Percentiles rank a stretch among this genome's conserved stretches.
These are phyloP conservation scores for Oryzias curvinotus DNA, from an alignment of 2,113 vertebrate genomes.

Conservation along the genomic window DNA sequence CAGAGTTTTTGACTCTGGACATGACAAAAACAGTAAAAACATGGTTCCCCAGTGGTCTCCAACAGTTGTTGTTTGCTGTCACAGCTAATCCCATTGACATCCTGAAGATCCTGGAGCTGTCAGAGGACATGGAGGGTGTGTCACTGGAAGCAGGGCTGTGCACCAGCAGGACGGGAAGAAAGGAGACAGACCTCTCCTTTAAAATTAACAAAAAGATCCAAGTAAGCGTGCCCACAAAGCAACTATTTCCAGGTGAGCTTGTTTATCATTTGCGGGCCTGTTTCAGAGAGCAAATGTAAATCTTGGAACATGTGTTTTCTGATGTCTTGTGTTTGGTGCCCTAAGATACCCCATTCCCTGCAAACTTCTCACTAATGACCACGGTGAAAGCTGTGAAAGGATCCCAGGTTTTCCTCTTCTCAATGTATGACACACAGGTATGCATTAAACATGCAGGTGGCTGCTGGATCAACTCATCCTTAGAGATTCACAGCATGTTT, in stretches of 20 bases:
- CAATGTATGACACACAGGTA: conserved; percentile 86
- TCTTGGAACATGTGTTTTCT: background rate
- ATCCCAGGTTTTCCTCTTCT: conserved; percentile 93
- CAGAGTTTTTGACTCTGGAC: too few species aligned
- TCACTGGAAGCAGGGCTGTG: conserved; percentile 84
- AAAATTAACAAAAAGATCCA: conserved; percentile 80
- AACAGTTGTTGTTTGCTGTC: conserved; percentile 1
- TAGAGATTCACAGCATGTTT: too few species aligned
- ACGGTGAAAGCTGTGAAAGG: conserved; percentile 90
- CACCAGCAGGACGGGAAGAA: conserved; percentile 69
- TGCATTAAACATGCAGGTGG: background rate
- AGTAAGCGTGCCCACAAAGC: conserved; percentile 80
- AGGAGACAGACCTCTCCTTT: conserved; percentile 82
- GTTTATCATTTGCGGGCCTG: background rate
- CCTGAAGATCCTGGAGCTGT: conserved; percentile 79
- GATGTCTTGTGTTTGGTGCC: background rate
- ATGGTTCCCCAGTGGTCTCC: too few species aligned
- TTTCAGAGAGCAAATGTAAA: background rate
- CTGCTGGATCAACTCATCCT: background rate
- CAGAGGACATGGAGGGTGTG: conserved; percentile 78
- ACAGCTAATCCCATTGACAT: conserved; percentile 80
- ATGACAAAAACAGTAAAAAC: too few species aligned
- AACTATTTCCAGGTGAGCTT: conserved; percentile 85
- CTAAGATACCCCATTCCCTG: conserved; percentile 80
- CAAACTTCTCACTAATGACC: conserved; percentile 92